phyloP scores from a whole-genome alignment of 1,140 invertebrate species.

The Cydia amplana region DNA sequence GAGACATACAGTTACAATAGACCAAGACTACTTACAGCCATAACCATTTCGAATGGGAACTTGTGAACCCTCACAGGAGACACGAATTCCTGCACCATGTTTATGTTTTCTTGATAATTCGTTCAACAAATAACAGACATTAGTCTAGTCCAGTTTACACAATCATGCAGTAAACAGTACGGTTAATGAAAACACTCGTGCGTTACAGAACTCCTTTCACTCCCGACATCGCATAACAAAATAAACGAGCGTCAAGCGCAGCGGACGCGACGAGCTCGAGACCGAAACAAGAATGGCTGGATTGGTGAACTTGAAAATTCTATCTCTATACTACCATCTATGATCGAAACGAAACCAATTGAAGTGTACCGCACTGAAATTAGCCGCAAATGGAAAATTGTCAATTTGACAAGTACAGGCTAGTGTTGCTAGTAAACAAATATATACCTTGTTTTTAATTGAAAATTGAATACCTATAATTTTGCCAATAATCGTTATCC shows the following conservation, averaged over 20 bases:
- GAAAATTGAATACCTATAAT: not conserved
- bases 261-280: slow-evolving; percentile 44
- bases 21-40: slow-evolving; percentile 89
- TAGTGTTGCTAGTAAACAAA: not conserved
- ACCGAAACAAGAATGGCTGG: slow-evolving; percentile 46
- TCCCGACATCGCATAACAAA: slow-evolving; percentile 57
- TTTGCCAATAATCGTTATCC: not conserved
- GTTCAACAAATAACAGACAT: slow-evolving; percentile 56
- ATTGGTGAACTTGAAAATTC: slow-evolving; percentile 32
- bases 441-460: not conserved
- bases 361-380: slow-evolving; percentile 55
- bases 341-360: slow-evolving; percentile 48
- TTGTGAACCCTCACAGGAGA: slow-evolving; percentile 97
- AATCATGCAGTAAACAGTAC: slow-evolving; percentile 55
- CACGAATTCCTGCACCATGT: slow-evolving; percentile 98
- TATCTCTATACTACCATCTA: no score
- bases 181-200: slow-evolving; percentile 31
- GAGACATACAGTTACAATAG: slow-evolving; percentile 32
- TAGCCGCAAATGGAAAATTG: slow-evolving; percentile 39
- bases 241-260: slow-evolving; percentile 60
- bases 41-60: slow-evolving; percentile 97
- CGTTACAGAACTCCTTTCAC: slow-evolving; percentile 53
- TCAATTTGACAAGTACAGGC: not conserved
- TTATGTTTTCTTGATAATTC: slow-evolving; percentile 51
- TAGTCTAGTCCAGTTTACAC: slow-evolving; percentile 54